Base-by-base conservation (phyloP, 2,888 invertebrate genomes). In the Julus scanicus region DNA sequence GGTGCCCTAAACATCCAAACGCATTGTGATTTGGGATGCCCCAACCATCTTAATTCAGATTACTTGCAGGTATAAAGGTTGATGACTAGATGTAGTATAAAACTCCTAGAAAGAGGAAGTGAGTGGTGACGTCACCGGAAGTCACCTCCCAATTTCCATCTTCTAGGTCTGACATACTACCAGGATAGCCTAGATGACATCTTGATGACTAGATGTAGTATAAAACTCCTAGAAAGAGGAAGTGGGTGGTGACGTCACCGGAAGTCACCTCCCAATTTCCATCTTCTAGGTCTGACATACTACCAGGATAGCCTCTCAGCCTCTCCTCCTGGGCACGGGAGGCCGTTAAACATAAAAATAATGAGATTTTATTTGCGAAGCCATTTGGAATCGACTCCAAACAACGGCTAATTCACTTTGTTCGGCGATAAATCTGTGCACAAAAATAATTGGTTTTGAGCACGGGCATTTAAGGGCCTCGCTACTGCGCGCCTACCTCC, bases 331-430 rank as follows among this genome's bases (percentile, higher is more conserved):
- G 63, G 63, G 63, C 63, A 63, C n/a, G n/a, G 20, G 63, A 8
- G n/a, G 17, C 17, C n/a, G 63, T 20, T 63, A 63, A 63, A 63
- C 63, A 63, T 63, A 63, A 63, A 63, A 63, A 63, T 63, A 20
- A 63, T 20, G 8, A 20, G 63, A 63, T 63, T 63, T 63, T 63
- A 63, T 63, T 63, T 63, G 63, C 63, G n/a, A 63, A 20, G 63
- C 63, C 63, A 63, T 63, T 63, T 63, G 63, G 63, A 20, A 63
- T 63, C 63, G n/a, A 20, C n/a, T 20, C n/a, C 63, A 63, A 63
- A 63, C 63, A 63, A 63, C n/a, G 20, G 63, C 63, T 63, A 63
- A 63, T 63, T 63, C 63, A 63, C 63, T 63, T 63, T 63, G n/a
- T n/a, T 63, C 20, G 63, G 63, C 63, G 20, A 63, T 63, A 63